Conservation (phyloP, 2,113 vertebrate species). For the Cololabis saira region DNA sequence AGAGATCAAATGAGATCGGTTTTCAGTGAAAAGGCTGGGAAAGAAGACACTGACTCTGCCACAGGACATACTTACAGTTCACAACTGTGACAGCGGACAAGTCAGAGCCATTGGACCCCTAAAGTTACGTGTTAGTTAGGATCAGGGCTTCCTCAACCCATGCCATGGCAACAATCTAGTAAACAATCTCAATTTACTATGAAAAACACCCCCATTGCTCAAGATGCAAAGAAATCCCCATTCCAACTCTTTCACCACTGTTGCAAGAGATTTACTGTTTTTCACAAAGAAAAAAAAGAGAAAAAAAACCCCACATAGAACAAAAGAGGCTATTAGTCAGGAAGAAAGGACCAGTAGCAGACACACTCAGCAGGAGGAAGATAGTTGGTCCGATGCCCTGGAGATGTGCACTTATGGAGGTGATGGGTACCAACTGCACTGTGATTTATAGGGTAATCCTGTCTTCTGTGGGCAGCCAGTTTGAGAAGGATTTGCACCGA, state of each 20-base stretch:
- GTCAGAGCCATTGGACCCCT: not conserved
- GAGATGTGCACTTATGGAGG: slow-evolving; percentile 55
- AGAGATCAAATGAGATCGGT: not conserved
- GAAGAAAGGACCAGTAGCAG: slow-evolving; percentile 28
- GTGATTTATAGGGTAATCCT: slow-evolving; percentile 36
- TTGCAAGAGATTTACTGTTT: slow-evolving; percentile 65
- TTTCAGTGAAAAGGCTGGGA: not conserved
- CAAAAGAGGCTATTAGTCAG: slow-evolving; percentile 65
- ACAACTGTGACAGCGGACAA: not conserved
- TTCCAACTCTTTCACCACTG: slow-evolving; percentile 46
- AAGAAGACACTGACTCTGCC: not conserved
- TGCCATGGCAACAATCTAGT: slow-evolving; percentile 16
- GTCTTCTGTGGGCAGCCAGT: slow-evolving; percentile 26
- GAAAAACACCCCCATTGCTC: slow-evolving; percentile 15
- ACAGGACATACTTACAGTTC: not conserved
- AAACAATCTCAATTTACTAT: slow-evolving; percentile 36
- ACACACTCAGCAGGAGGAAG: slow-evolving; percentile 47
- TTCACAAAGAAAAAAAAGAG: slow-evolving; percentile 18
- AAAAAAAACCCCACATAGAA: slow-evolving; percentile 40
- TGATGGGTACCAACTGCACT: slow-evolving; percentile 27
- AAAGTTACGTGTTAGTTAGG: slow-evolving; percentile 15
- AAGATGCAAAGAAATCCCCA: slow-evolving; percentile 41
- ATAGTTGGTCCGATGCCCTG: slow-evolving; percentile 53
- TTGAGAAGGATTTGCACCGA: slow-evolving; percentile 10
- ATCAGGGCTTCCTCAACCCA: slow-evolving; percentile 8